Base-by-base conservation (phyloP, 2,113 vertebrate genomes). In the Diadophis punctatus region DNA sequence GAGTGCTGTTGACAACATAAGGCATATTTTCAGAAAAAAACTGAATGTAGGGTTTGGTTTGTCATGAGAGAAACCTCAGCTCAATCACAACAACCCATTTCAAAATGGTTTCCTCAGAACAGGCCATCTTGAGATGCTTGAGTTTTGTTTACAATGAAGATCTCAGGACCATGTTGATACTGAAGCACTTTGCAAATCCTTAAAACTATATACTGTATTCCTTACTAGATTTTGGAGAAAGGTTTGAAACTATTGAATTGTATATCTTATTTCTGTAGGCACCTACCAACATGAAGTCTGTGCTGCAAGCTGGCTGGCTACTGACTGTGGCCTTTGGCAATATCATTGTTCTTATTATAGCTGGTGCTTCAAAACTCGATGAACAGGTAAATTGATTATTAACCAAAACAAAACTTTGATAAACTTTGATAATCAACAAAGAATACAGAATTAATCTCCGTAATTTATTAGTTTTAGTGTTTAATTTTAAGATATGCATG, bases 261-360 rank as follows among this genome's bases (percentile, higher is more conserved):
- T 43, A 25, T 90, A 52, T 43, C 48, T 95, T 95, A 25, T 53
- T 91, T 94, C 87, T 93, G 0, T 94, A 99, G 99, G 99, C 99
- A 7, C 99, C 99, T 0, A 98, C 98, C 93, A 99, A 98, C 90
- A 99, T 99, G 99, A 99, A 99, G 96, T 97, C 99, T 0, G 99
- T 99, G 95, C 97, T 99, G 23, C 99, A 99, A 91, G 99, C 99
- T 0, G 98, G 99, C 8, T 99, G 99, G 99, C 97, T 99, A 88
- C 87, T 99, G 16, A 98, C 98, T 0, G 98, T 99, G 92, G 98
- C 99, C 20, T 1, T 99, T 0, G 99, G 99, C 16, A 99, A 99
- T 97, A 98, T 99, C 90, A 99, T 99, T 3, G 99, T 99, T 90
- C 97, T 99, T 39, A 99, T 99, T 0, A 98, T 99, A 93, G 98